Evolutionary conservation across 2,113 vertebrate species (phyloP).

Genomic region (Rallus limicola): DNA sequence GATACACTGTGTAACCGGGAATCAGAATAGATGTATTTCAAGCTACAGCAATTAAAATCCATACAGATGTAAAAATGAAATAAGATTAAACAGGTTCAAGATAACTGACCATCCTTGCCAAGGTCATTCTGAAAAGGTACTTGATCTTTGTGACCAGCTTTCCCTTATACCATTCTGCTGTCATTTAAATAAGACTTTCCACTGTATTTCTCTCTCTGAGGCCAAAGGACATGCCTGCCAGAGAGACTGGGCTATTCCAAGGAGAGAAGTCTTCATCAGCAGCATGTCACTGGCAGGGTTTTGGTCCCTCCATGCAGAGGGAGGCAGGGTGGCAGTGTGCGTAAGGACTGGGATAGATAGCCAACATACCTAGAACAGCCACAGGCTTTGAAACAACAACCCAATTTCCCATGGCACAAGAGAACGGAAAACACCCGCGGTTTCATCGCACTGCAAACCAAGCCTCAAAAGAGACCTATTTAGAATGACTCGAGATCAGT

Average conservation of each 20-base stretch:
- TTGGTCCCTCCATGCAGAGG: neutral
- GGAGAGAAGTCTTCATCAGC: neutral
- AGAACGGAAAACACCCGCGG: neutral
- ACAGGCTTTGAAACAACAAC: neutral
- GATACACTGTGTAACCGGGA: neutral
- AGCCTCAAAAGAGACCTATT: neutral
- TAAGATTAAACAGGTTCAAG: neutral
- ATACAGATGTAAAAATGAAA: slow-evolving; percentile 12
- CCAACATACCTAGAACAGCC: neutral
- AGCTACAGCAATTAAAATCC: slow-evolving; percentile 38
- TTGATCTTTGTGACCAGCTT: neutral
- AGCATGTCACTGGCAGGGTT: neutral
- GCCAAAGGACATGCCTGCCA: neutral
- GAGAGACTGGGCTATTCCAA: neutral
- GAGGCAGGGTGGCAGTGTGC: neutral
- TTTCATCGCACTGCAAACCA: neutral
- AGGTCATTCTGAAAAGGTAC: neutral
- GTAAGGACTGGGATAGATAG: neutral
- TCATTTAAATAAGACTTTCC: neutral
- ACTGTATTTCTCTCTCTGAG: neutral
- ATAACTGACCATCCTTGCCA: neutral
- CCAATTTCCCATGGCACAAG: neutral
- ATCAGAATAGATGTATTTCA: slow-evolving; percentile 22
- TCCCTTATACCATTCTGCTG: neutral
- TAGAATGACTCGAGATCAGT: neutral